Evolutionary conservation across 2,113 vertebrate genomes (phyloP).

Genomic region (Podarcis raffonei): DNA sequence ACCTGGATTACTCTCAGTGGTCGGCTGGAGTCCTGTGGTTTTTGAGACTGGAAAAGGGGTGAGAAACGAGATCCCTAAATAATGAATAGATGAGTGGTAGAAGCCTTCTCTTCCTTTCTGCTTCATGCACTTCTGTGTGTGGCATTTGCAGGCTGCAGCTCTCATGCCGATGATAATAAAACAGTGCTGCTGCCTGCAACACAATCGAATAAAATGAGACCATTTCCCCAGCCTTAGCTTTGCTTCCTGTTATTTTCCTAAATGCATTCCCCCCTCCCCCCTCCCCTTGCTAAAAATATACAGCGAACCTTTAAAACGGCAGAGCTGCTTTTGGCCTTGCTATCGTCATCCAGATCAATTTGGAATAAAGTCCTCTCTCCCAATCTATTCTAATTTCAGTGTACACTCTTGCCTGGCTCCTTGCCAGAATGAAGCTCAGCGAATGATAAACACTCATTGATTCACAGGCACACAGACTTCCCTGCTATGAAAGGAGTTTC

Average conservation of each 20-base stretch:
- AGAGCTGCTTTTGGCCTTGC: conserved; percentile 58
- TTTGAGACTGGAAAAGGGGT: conserved; percentile 19
- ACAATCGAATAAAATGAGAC: conserved; percentile 32
- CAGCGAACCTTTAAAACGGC: conserved; percentile 60
- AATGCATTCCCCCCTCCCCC: conserved; percentile 47
- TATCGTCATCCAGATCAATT: conserved; percentile 68
- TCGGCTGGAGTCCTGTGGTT: conserved; percentile 34
- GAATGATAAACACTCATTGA: conserved; percentile 68
- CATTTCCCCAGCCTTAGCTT: conserved; percentile 26
- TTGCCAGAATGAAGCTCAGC: conserved; percentile 68
- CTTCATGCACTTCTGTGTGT: conserved; percentile 35
- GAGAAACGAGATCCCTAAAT: conserved; percentile 35
- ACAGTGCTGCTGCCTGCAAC: conserved; percentile 12
- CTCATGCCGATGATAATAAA: conserved; percentile 37
- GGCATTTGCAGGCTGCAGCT: conserved; percentile 21
- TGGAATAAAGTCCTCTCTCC: conserved; percentile 61
- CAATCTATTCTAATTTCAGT: conserved; percentile 73
- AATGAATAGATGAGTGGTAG: conserved; percentile 46
- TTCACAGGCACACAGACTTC: conserved; percentile 62
- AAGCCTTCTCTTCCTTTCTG: conserved; percentile 39
- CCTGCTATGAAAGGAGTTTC: conserved; percentile 39
- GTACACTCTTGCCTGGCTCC: conserved; percentile 63
- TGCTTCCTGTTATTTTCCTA: conserved; percentile 61
- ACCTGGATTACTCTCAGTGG: conserved; percentile 19
- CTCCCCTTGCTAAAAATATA: conserved; percentile 46